Percentiles rank a stretch among this genome's conserved stretches.
Evolutionary conservation across 2,113 vertebrate genomes (phyloP).

Genomic region (Pangasianodon hypophthalmus): DNA sequence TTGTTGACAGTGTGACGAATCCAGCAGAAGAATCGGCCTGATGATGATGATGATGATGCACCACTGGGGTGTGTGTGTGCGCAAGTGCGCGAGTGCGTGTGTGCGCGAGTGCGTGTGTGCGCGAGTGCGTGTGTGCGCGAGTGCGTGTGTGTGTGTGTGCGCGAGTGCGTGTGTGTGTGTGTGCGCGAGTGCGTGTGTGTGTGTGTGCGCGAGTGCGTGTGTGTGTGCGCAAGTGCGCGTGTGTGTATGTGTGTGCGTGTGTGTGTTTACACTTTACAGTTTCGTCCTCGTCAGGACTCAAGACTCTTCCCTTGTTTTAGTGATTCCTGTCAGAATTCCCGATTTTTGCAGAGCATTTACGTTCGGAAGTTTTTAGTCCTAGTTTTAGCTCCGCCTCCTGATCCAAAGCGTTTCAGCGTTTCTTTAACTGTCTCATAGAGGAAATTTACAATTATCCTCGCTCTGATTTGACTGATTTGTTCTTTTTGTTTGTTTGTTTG

Average conservation of each 20-base stretch:
- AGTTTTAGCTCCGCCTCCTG: constrained; percentile 2
- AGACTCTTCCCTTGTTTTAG: neutral
- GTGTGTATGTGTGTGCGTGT: neutral
- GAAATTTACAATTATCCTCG: neutral
- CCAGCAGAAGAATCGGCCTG: constrained; percentile 59
- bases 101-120: neutral
- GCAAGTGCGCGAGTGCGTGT: neutral
- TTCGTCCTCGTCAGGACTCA: neutral
- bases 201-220: neutral
- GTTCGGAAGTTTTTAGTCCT: neutral
- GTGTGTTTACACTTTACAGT: neutral
- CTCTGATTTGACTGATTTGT: neutral
- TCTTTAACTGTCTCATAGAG: neutral
- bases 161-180: no score
- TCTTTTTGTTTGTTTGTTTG: neutral
- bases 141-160: no score
- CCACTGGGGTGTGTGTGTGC: neutral
- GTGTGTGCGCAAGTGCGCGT: neutral
- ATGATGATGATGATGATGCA: neutral
- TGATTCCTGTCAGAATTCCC: neutral
- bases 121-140: neutral
- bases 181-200: neutral
- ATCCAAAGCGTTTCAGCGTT: neutral
- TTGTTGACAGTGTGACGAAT: constrained; percentile 58
- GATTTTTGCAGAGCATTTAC: neutral